These are phyloP conservation scores for Drosophila sordidula DNA, from an alignment of 2,888 invertebrate genomes.

Conservation along the genomic window DNA sequence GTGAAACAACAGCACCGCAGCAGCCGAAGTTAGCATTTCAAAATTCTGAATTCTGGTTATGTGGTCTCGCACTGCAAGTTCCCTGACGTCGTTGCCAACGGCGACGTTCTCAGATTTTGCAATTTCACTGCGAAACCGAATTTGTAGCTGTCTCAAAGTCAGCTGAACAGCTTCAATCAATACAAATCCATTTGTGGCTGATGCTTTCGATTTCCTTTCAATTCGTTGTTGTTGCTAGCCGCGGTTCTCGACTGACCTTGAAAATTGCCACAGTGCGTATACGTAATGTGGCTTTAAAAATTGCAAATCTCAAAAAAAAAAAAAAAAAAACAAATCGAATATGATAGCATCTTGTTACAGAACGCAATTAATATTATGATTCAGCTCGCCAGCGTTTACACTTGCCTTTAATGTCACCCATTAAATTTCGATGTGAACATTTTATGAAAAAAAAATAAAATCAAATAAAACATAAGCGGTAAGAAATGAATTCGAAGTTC, in stretches of 20 bases:
- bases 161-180: background rate
- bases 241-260: conserved; percentile 38
- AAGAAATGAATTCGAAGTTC: background rate
- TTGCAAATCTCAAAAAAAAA: no score
- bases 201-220: conserved; percentile 40
- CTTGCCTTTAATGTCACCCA: conserved; percentile 18
- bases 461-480: background rate
- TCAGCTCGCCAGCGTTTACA: background rate
- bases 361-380: no score
- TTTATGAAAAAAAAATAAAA: background rate
- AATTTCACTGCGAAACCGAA: conserved; percentile 37
- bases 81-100: background rate
- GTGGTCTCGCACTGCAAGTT: conserved; percentile 40
- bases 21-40: conserved; percentile 29
- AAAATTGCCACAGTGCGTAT: conserved; percentile 29
- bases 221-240: conserved; percentile 15
- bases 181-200: conserved; percentile 23
- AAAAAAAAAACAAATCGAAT: no score
- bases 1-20: conserved; percentile 26
- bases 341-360: background rate
- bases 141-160: conserved; percentile 4
- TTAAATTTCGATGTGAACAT: conserved; percentile 1
- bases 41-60: conserved; percentile 59
- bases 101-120: conserved; percentile 45
- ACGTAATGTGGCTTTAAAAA: conserved; percentile 18